Base-by-base conservation (phyloP, 2,113 vertebrate genomes). In the Romanogobio albipinnatus region DNA sequence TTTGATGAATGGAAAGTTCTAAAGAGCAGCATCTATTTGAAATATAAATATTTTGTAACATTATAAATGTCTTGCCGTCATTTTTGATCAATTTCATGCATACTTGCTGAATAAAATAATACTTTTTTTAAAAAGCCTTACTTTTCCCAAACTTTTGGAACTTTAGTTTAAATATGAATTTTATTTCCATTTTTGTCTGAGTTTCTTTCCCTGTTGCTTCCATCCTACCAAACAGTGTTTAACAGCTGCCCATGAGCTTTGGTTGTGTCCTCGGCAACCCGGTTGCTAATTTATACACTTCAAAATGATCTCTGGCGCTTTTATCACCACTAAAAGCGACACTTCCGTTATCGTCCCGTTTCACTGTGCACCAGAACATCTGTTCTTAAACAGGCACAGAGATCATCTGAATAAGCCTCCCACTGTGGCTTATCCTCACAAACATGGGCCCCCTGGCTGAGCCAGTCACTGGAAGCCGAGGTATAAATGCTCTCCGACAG, bases 401-500 rank as follows among this genome's bases (percentile, higher is more conserved):
- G 17, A 56, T 19, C 1, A 3, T 3, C 13, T 78, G 10, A 45
- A 62, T 29, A 29, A 11, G 45, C 45, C 47, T 39, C 70, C 17
- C 77, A 11, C 49, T 51, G 47, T n/a, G 82, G 76, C 66, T 56
- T 71, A 51, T 82, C 77, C 70, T 81, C 76, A 76, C 77, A 15
- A 71, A 77, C 77, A 73, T 58, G 73, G 64, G 81, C 77, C 70
- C 84, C 83, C 82, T 29, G 61, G 87, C 85, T 88, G 58, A 49
- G 73, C 59, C 74, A 81, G 86, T 56, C 74, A 84, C 87, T 83
- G 59, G 86, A 29, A 85, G 71, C 86, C 76, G 17, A 70, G 84
- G 76, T 71, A 79, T 87, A 85, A 91, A 88, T 88, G 83, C 82
- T 89, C 61, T 90, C 87, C 89, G 91, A 93, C 91, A 89, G 85